Base-by-base conservation (phyloP, 2,888 invertebrate species). In the Anoplius nigerrimus region DNA sequence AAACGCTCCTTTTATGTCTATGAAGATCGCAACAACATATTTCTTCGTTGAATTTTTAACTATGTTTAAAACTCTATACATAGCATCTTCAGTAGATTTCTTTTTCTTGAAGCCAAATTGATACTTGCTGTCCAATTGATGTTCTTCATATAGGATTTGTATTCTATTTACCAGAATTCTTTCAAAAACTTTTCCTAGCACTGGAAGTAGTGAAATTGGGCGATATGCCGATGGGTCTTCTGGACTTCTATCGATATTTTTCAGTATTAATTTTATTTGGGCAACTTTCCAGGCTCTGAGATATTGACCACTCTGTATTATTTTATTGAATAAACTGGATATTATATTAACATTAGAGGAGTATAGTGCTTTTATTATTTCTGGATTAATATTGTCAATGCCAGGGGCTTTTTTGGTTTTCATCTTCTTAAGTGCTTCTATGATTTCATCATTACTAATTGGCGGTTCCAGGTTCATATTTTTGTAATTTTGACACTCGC, bases 221-320 rank as follows among this genome's bases (percentile, higher is more conserved):
- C 56, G 1, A 16, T 56, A n/a, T n/a, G n/a, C n/a, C n/a, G n/a
- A n/a, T n/a, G 43, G 15, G 45, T 43, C 42, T 24, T 3, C 43
- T 3, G 42, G 42, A 43, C 43, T 45, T 21, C 21, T 16, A 45
- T 43, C 22, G 18, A 13, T 3, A 18, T 43, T 15, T 45, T 57
- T 57, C 0, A 57, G 2, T 2, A 57, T 43, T 20, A 57, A 43
- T n/a, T 15, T 57, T 21, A 57, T 20, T 1, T 57, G 13, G 0
- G 57, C 57, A 2, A 20, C 16, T 21, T 57, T 57, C 57, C 57
- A 57, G 0, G 0, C 2, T 82, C 0, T 85, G 78, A 0, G 85
- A 82, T 1, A 83, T 60, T 15, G 84, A 85, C 1, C 82, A 79
- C 53, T 76, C 80, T 0, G 81, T 79, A 15, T 82, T 80, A 0